Evolutionary conservation across 2,797 vertebrate genomes (phyloP), one percentile per base, ranked within the genome.

Genomic region (Lepidocolaptes lacrymiger): DNA sequence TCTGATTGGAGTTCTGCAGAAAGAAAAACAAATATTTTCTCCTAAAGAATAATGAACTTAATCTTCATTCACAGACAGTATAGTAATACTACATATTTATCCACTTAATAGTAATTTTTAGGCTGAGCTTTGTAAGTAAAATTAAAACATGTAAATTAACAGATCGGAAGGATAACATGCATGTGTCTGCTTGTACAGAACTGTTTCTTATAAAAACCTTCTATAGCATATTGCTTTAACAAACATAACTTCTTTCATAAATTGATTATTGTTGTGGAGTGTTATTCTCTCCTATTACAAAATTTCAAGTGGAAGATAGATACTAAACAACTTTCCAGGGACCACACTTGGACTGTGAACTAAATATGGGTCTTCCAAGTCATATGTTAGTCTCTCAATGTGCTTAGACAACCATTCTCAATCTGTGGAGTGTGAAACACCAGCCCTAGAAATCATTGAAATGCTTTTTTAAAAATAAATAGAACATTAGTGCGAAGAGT

Each of bases 211-310:
- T 5, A 11, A 69, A 68, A 83, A 59, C 5, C 2, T 76, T 30
- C 19, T 6, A 11, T 7, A 76, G 16, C 1, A 0, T n/a, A 36
- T n/a, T 51, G 1, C 5, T 67, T 71, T 55, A 75, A 48, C 4
- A 88, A 59, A 20, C 8, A 11, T 54, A 18, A 32, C 28, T 58
- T 64, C 15, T 41, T 79, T 87, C 13, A 4, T 61, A 16, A 6
- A 7, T 39, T 20, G 18, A 4, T 17, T 30, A 14, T 10, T 39
- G 12, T 4, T 56, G 8, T 27, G 10, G n/a, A 61, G 18, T 18
- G 7, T 2, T 46, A 13, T 55, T 91, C 30, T 63, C 19, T n/a
- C 19, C 24, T 67, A 20, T 46, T 62, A 59, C 11, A 48, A 85
- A 69, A 49, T 17, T 3, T 9, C 23, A 89, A 59, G 18, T n/a